Evolutionary conservation across 1,140 invertebrate genomes (phyloP), one percentile per base, ranked within the genome.

Genomic region (Dryas iulia): DNA sequence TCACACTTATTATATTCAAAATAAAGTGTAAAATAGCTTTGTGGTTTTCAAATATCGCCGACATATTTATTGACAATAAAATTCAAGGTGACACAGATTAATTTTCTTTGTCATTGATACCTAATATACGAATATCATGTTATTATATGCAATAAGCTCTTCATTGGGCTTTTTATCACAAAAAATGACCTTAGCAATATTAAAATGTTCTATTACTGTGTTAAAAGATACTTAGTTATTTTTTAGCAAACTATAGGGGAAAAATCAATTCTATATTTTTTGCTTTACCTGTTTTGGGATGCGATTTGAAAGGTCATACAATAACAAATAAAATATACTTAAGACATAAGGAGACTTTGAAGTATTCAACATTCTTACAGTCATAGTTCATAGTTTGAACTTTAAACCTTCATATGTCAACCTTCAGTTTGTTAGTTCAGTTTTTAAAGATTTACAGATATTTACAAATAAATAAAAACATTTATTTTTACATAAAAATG

Each of bases 41-140:
- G 14, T 10, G 21, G 8, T 21, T 47, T 47, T 10, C 7, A 47
- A 47, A 47, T 47, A 47, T 47, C 8, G 18, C 18, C 14, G 18
- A 47, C 39, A 47, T 47, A 47, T 47, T 47, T 47, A 47, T 47
- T 47, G 39, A 47, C 39, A 47, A 47, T 47, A 47, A 47, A 47
- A 47, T 47, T 47, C 39, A 47, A 47, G 14, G 39, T 47, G 39
- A 47, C 39, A 47, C 39, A 47, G 14, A 47, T 47, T 47, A 47
- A 47, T 47, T 47, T 47, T 47, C 39, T 21, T 21, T 47, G 39
- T 47, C 39, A 47, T 47, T 47, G 39, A 47, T 47, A 47, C 39
- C 39, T 47, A 39, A 39, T 39, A 47, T 47, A 21, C 35, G 1
- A 47, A 47, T 47, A 47, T 47, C 14, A 47, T 47, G 2, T 47